Base-by-base conservation (phyloP, 2,113 vertebrate genomes). In the Serinus canaria region DNA sequence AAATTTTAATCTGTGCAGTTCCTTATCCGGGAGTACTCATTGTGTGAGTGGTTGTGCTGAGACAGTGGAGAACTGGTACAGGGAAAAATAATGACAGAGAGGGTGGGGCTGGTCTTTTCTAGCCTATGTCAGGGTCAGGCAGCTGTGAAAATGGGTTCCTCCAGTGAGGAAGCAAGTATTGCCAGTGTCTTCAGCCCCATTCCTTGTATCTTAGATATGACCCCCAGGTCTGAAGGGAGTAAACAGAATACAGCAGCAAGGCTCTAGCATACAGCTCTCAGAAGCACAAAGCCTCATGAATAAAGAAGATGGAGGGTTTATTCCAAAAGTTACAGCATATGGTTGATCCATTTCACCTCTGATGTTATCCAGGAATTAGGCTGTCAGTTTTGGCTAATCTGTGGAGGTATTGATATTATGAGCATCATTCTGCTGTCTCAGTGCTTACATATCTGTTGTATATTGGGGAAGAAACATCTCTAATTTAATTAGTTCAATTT, bases 401-500 rank as follows among this genome's bases (percentile, higher is more conserved):
- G 3, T 2, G 8, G 21, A 52, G 80, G 41, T 41, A 31, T 66
- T 84, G 89, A 35, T 79, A 27, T 77, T 88, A 41, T 23, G 52
- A 82, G n/a, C 78, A 62, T 49, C 63, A 18, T 56, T 66, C 67
- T 78, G 44, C 83, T 83, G 67, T 87, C 78, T 94, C 43, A 50
- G 33, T 87, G 67, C 79, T 91, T 92, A 63, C 28, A 15, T 77
- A 19, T 43, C 59, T 85, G 39, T 37, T 81, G 31, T 78, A 15
- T 87, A 46, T 72, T 69, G 75, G 64, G 50, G 80, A 83, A 83
- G 31, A 80, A 94, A 86, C 52, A 77, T 80, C 63, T 75, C 67
- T 93, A 70, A 78, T 92, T 90, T 92, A 92, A 92, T 95, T 94
- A 74, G 80, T 90, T 88, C 89, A 76, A 86, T 94, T 90, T 92